Evolutionary conservation across 1,140 invertebrate species (phyloP), one percentile per base, ranked within the genome.

Genomic region (Monochamus saltuarius): DNA sequence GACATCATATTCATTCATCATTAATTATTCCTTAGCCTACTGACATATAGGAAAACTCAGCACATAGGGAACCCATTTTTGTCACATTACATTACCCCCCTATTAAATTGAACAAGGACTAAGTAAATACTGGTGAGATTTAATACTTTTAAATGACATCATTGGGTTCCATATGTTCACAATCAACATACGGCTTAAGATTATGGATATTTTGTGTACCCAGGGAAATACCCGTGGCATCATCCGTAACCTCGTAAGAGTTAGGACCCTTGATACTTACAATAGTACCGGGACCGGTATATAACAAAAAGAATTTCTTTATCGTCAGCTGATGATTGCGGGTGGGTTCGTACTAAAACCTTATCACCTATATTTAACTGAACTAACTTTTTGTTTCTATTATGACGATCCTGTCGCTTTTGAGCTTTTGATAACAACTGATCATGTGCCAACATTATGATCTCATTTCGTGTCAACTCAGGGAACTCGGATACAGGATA

Each of bases 341-440:
- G 19, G 38, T 55, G 40, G 34, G 37, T 45, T 17, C 53, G 45
- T 11, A 55, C 53, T 29, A 47, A 46, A 6, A 55, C 53, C 34
- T 47, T 34, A 35, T 55, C 53, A 6, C 53, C n/a, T 13, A 55
- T 7, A 1, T 9, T 16, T 4, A 55, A 43, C 10, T 40, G 11
- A 0, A 22, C 19, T n/a, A 14, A 16, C 13, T 49, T 49, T 49
- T 19, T 14, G n/a, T 16, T 17, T n/a, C n/a, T 29, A 29, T 29
- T 29, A 29, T 29, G 22, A 14, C 14, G 13, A n/a, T 2, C 2
- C n/a, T 19, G 14, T 49, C 14, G 13, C 17, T 49, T 17, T 49
- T 29, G 14, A 14, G 14, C 46, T 29, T 29, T 16, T 3, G 14
- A n/a, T 17, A n/a, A 19, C 22, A 49, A 29, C 13, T 29, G 11